Base-by-base conservation (phyloP, 2,797 vertebrate species). In the Lithobates pipiens region DNA sequence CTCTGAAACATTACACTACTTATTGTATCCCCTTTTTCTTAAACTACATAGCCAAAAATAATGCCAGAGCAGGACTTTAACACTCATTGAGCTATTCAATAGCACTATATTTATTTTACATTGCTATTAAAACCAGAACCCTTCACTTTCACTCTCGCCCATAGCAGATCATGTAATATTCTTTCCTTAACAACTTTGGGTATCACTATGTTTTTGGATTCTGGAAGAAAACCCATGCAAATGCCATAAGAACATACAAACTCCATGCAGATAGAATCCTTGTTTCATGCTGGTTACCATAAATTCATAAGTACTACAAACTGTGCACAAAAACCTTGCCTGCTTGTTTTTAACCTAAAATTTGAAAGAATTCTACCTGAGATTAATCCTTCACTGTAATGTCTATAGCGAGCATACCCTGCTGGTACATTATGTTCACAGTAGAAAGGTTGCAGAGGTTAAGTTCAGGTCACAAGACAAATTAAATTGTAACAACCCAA, bases 401-500 rank as follows among this genome's bases (percentile, higher is more conserved):
- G 90, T 90, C 78, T 86, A 85, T 82, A 89, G 87, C 87, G 89
- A 88, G 81, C 1, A 81, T 78, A 82, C 90, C 89, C 25, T 88
- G 90, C 91, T 90, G 90, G 83, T 74, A 88, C 88, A 89, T 89
- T 88, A 88, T 87, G 83, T 76, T 90, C 91, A 92, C 88, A 92
- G 91, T 92, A 93, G 90, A 91, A 95, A 94, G 93, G 93, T 94
- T 94, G 92, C 90, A 88, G 90, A 94, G 95, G 95, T 94, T 95
- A 95, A 93, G 93, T 94, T 94, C 91, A 86, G 94, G 94, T 95
- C 95, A 94, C 88, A 91, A 83, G 70, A 92, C 93, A 95, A 95
- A 95, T 95, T 93, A 95, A 95, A 96, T 94, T 94, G 94, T 95
- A 94, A 95, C 94, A 94, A 93, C 89, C 92, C 93, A 92, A 92